Evolutionary conservation across 2,888 invertebrate genomes (phyloP).

Genomic region (Lydus trimaculatus): DNA sequence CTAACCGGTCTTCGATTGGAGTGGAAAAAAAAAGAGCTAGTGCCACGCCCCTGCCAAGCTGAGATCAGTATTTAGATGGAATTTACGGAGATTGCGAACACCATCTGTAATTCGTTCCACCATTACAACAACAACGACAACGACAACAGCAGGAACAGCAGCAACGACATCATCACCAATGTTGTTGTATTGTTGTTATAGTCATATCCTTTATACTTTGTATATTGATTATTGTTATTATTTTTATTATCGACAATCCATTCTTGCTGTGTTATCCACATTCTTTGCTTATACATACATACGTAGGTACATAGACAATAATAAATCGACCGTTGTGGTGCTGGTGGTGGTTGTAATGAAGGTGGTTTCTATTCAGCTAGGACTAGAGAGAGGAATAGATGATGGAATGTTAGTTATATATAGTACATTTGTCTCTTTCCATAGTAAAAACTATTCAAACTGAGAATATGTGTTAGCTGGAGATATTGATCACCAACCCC

Average conservation of each 20-base stretch:
- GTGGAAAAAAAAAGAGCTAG: conserved; percentile 21
- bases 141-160: neutral
- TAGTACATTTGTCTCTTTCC: conserved; percentile 48
- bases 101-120: conserved; percentile 17
- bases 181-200: neutral
- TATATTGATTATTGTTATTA: neutral
- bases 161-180: neutral
- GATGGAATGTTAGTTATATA: conserved; percentile 45
- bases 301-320: neutral
- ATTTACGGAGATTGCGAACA: conserved; percentile 20
- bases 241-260: neutral
- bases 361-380: neutral
- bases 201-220: neutral
- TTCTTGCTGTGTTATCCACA: neutral
- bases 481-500: conserved; percentile 28
- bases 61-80: conserved; percentile 26
- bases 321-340: neutral
- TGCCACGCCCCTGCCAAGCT: conserved; percentile 23
- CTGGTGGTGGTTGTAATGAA: neutral
- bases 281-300: neutral
- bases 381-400: conserved; percentile 46
- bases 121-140: conserved; percentile 12
- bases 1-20: conserved; percentile 9
- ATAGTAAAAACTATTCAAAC: conserved; percentile 36
- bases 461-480: neutral